Base-by-base conservation (phyloP, 2,797 vertebrate species). In the Danio kyathit region DNA sequence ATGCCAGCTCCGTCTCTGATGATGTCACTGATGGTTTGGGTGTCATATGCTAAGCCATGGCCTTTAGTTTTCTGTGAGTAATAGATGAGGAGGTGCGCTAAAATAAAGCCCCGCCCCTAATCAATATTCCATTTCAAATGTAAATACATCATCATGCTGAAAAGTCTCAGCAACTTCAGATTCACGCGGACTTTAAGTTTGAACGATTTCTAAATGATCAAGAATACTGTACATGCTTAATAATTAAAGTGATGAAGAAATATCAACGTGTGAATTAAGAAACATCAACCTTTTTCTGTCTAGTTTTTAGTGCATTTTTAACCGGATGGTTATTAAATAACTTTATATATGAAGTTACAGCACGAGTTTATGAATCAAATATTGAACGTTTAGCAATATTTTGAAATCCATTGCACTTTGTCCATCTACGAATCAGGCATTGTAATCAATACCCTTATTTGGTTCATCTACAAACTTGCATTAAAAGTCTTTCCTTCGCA, bases 341-440 rank as follows among this genome's bases (percentile, higher is more conserved):
- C 3, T 49, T 17, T 46, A 41, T 63, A 12, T 71, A 52, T 59
- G 64, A 81, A 59, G 38, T 63, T 29, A 66, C 43, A 44, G 13
- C 76, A 43, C 48, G 41, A 6, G 5, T 38, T 29, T 38, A 64
- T 43, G 21, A 14, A 12, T 51, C 19, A 51, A 21, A 16, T 43
- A 52, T 5, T 52, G 14, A 51, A 67, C 14, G 44, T 19, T 51
- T 9, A 7, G 57, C 17, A n/a, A 14, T 66, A 17, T 38, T 67
- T 19, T 54, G n/a, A 44, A 46, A 43, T 67, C 6, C 44, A 81
- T 82, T 86, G 80, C 83, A 82, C 77, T 71, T 74, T 65, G 69
- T 79, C 77, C 61, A 72, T 84, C 61, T 44, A 63, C 14, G 48
- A 4, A 9, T 60, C 7, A 61, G 64, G 64, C 5, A 76, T 65